These are phyloP conservation scores for Cercocebus atys DNA, from an alignment of 2,113 vertebrate species.

Conservation along the genomic window DNA sequence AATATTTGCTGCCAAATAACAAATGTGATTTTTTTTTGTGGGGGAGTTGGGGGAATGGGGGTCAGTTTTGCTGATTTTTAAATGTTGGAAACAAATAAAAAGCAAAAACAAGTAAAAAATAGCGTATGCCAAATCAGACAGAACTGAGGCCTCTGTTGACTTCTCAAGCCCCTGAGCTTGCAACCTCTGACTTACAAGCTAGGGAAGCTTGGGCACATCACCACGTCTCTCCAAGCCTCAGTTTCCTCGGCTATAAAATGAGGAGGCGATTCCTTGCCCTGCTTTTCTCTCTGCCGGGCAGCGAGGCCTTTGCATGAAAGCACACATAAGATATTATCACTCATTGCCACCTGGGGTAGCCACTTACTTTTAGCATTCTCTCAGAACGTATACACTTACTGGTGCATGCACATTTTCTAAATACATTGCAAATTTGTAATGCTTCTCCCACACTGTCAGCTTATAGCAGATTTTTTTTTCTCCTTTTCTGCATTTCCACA, in stretches of 20 bases:
- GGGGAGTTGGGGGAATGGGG: background rate
- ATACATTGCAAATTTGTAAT: background rate
- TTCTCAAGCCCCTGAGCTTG: background rate
- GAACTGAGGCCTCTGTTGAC: background rate
- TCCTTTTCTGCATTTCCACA: background rate
- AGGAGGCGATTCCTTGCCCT: background rate
- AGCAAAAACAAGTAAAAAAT: background rate
- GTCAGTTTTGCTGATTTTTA: conserved; percentile 19
- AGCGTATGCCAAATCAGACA: background rate
- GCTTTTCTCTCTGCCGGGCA: background rate
- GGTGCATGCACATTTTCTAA: background rate
- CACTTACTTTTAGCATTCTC: conserved; percentile 55
- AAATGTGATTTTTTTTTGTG: background rate
- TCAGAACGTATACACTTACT: conserved; percentile 38
- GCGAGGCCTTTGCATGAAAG: background rate
- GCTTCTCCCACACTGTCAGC: background rate
- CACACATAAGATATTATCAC: fast-evolving
- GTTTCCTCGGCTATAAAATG: background rate
- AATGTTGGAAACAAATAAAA: conserved; percentile 14
- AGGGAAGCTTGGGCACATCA: background rate
- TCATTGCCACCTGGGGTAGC: background rate
- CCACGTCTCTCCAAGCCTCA: background rate
- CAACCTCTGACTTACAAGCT: background rate
- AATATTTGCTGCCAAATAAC: background rate
- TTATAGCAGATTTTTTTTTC: background rate